Percentiles rank a stretch among this genome's conserved stretches.
Conservation (phyloP, 2,113 vertebrate genomes). For the Bungarus multicinctus region DNA sequence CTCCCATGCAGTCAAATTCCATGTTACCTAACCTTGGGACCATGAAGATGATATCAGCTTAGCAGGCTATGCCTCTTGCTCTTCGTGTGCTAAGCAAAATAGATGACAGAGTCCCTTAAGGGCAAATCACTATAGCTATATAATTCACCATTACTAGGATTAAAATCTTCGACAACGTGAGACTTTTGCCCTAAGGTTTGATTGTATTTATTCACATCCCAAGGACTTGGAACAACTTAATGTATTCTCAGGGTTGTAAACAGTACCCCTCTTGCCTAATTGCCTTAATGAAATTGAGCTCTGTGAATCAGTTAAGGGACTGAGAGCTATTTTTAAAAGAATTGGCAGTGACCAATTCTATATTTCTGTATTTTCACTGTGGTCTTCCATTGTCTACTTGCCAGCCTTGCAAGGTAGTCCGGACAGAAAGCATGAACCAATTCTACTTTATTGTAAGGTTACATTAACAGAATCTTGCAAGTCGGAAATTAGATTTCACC, state of each 20-base stretch:
- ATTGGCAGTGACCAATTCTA: neutral
- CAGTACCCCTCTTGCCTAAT: neutral
- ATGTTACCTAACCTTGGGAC: neutral
- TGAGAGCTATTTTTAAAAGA: neutral
- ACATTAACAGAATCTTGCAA: neutral
- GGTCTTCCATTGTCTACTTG: neutral
- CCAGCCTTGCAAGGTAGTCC: neutral
- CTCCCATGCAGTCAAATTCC: neutral
- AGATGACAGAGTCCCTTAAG: neutral
- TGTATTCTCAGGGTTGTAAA: neutral
- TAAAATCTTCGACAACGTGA: neutral
- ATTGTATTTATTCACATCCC: neutral
- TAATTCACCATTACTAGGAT: neutral
- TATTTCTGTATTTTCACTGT: neutral
- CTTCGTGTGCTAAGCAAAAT: neutral
- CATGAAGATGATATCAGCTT: neutral
- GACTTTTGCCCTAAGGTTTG: neutral
- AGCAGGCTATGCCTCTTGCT: neutral
- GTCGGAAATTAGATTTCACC: neutral
- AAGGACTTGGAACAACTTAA: neutral
- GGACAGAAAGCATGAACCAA: neutral
- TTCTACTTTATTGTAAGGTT: neutral
- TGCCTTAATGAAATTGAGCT: neutral
- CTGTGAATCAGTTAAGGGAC: neutral
- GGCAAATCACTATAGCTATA: neutral